Evolutionary conservation across 37 sponge, comb jelly and placozoan species (phyloP), one percentile per base, ranked within the genome.

Genomic region (Eunapius fragilis): DNA sequence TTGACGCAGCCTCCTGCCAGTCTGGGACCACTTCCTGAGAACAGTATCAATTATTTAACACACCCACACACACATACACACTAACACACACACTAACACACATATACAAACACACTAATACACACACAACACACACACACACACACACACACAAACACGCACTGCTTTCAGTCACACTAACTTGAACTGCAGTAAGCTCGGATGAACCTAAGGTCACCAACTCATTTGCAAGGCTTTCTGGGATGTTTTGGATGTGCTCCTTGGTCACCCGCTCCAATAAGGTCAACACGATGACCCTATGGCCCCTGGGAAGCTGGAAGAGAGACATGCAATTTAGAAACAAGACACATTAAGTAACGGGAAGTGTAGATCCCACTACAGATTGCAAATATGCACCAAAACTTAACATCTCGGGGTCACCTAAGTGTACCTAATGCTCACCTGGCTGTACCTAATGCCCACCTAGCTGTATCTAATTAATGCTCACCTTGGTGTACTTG

Each of bases 1-100:
- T 28, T 26, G 90, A 91, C 9, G 98, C 95, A 50, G 92, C 94
- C 0, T 79, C 83, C 88, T 97, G 98, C 98, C 98, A 97, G 12
- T 93, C 96, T 68, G 96, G 96, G 11, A 93, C 79, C 26, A 97
- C 92, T 14, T 97, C 98, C 89, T 91, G 69, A 25, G 80, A 58
- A 58, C 19, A 58, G 58, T 2, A 58, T 11, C 17, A 19, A 19
- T 4, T 11, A 11, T 58, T n/a, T n/a, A n/a, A n/a, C n/a, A n/a
- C n/a, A n/a, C n/a, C n/a, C n/a, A n/a, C n/a, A n/a, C n/a, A n/a
- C n/a, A n/a, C n/a, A n/a, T n/a, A n/a, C n/a, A n/a, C n/a, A n/a
- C n/a, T n/a, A n/a, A n/a, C n/a, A n/a, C n/a, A n/a, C n/a, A n/a
- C n/a, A n/a, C n/a, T n/a, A 70, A 70, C 28, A 30, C 3, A 6